A percentile compares a stretch with the other conserved stretches of the same genome.
These are phyloP conservation scores for Odontamblyopus rebecca DNA, from an alignment of 2,797 vertebrate species.

Conservation along the genomic window DNA sequence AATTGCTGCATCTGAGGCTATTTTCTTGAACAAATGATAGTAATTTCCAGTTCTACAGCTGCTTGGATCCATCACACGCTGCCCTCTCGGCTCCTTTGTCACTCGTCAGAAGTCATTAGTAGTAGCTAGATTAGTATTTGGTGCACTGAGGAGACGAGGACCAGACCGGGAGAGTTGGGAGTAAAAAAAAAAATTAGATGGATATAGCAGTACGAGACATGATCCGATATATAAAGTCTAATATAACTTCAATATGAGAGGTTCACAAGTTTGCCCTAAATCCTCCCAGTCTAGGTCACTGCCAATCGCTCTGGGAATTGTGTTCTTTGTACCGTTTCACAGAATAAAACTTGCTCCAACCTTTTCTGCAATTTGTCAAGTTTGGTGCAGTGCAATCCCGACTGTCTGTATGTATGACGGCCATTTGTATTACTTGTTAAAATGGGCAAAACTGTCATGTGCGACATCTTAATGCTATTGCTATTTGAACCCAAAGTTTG, in stretches of 20 bases:
- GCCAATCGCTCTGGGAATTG: slow-evolving; percentile 47
- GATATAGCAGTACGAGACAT: slow-evolving; percentile 35
- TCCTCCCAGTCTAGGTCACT: slow-evolving; percentile 46
- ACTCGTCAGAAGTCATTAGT: slow-evolving; percentile 80
- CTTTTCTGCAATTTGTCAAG: slow-evolving; percentile 28
- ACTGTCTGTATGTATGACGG: not conserved
- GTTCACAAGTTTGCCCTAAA: slow-evolving; percentile 56
- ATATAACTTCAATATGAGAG: slow-evolving; percentile 54
- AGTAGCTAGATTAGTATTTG: slow-evolving; percentile 75
- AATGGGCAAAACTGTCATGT: not conserved
- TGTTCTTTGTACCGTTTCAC: slow-evolving; percentile 41
- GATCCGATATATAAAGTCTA: slow-evolving; percentile 59
- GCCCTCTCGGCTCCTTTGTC: slow-evolving; percentile 77
- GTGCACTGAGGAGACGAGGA: slow-evolving; percentile 41
- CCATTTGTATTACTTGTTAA: not conserved
- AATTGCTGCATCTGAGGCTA: slow-evolving; percentile 70
- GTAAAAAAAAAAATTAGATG: slow-evolving; percentile 36
- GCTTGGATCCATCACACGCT: slow-evolving; percentile 68
- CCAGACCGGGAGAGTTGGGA: slow-evolving; percentile 37
- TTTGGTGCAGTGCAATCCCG: slow-evolving; percentile 25
- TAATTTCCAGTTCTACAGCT: slow-evolving; percentile 74
- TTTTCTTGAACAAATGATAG: slow-evolving; percentile 83
- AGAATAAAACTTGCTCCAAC: slow-evolving; percentile 35
- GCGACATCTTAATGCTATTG: not conserved
- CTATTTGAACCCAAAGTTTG: not conserved